phyloP scores from a whole-genome alignment of 1,140 invertebrate genomes.

The Druon quercuslanigerum region DNA sequence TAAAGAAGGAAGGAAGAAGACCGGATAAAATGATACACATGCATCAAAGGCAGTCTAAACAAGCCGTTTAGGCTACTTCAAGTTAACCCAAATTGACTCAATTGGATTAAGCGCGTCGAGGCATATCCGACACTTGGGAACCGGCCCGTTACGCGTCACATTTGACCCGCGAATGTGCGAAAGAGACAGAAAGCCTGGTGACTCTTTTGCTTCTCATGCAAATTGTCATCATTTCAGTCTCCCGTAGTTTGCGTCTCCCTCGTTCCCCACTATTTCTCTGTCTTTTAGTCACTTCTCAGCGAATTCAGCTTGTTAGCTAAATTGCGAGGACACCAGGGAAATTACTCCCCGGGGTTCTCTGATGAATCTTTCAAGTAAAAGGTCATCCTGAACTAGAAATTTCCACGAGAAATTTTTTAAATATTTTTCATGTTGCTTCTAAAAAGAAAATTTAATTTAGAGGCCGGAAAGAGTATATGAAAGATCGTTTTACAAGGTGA shows the following conservation, averaged over 20 bases:
- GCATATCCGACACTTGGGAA: conserved; percentile 75
- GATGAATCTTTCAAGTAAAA: conserved; percentile 21
- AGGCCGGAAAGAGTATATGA: neutral
- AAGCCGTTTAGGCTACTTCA: conserved; percentile 76
- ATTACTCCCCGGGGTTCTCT: neutral
- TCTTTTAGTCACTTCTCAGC: conserved; percentile 46
- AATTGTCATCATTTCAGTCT: conserved; percentile 62
- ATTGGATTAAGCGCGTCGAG: conserved; percentile 74
- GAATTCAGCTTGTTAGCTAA: conserved; percentile 40
- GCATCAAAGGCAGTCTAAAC: conserved; percentile 68
- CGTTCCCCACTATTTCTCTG: conserved; percentile 51
- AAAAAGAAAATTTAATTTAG: neutral
- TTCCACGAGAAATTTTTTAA: neutral
- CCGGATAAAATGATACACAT: conserved; percentile 63
- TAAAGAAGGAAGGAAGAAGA: conserved; percentile 56
- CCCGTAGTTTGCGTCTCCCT: conserved; percentile 46
- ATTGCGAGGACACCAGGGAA: conserved; percentile 35
- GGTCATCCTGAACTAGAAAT: neutral
- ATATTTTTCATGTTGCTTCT: neutral
- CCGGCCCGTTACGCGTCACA: conserved; percentile 58
- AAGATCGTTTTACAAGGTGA: conserved; percentile 20
- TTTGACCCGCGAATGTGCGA: conserved; percentile 56
- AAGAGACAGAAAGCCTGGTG: conserved; percentile 50
- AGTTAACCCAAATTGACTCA: conserved; percentile 76
- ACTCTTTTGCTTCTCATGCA: conserved; percentile 72